Evolutionary conservation across 2,797 vertebrate genomes (phyloP), one percentile per base, ranked within the genome.

Genomic region (Poecilia wingei): DNA sequence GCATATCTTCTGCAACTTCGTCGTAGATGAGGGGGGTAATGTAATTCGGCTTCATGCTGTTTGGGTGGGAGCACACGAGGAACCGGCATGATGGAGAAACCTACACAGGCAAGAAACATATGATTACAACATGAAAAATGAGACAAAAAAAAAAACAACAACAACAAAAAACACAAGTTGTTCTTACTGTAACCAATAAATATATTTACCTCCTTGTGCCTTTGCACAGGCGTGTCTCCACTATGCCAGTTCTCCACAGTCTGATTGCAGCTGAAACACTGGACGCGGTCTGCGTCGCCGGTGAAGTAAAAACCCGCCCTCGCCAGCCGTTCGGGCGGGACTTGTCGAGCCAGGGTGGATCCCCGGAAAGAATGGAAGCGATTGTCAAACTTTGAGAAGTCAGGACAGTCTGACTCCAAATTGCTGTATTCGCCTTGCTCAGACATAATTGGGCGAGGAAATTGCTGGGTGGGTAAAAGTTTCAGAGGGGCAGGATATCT

Each of bases 261-360:
- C 6, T 84, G 90, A 6, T 88, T 88, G 91, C 98, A 99, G 86
- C 97, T 96, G 91, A 98, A 99, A 91, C 98, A 99, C 78, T 93
- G 81, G n/a, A 98, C 98, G 0, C 92, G 92, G 87, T 99, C 98
- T 3, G 95, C 93, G 28, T 92, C 82, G 47, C 98, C 98, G 0
- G 96, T 97, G 82, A 97, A 98, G 80, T 97, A 96, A 91, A 99
- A 98, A 47, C 98, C 98, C 20, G 98, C 98, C 43, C 91, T 92
- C 28, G 98, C 98, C 70, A 99, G 75, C 2, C 93, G 95, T 57
- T 92, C 91, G 0, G 95, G 93, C 0, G 97, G 94, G 75, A 99
- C 88, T 0, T 95, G 95, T 68, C 94, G 93, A 77, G 70, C 87
- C 78, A 85, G 89, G n/a, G 94, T 94, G 77, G 97, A 98, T 74